A percentile compares a stretch with the other conserved stretches of the same genome.
phyloP scores from a whole-genome alignment of 1,140 invertebrate genomes.

The Druon quercuslanigerum region DNA sequence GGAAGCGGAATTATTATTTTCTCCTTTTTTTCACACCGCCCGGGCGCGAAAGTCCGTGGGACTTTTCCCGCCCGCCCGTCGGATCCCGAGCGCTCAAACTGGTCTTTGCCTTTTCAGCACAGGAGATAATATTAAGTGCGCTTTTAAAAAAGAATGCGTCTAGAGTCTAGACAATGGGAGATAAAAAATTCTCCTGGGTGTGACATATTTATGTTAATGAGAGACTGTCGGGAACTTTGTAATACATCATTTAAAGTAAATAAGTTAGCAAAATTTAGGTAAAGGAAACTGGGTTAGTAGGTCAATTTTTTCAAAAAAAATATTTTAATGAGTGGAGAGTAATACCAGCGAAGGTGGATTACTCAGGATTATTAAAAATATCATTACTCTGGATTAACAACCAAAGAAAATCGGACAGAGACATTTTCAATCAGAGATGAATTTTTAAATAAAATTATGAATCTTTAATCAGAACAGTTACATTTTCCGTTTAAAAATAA shows the following conservation, averaged over 20 bases:
- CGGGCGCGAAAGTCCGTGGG: neutral
- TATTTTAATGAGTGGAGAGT: no score
- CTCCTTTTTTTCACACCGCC: neutral
- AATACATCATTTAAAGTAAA: no score
- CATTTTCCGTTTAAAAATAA: no score
- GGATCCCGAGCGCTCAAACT: neutral
- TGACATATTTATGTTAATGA: neutral
- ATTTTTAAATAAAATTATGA: no score
- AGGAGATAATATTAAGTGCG: neutral
- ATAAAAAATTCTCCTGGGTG: neutral
- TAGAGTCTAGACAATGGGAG: conserved; percentile 13
- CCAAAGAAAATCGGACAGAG: no score
- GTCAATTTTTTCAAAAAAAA: neutral
- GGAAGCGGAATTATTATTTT: conserved; percentile 23
- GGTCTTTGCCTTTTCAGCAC: neutral
- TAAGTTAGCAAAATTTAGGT: neutral
- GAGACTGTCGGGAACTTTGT: no score
- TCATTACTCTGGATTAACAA: no score
- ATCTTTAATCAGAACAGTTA: no score
- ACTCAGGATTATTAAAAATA: no score
- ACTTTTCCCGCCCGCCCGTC: neutral
- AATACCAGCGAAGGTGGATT: no score
- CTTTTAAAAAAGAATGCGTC: neutral
- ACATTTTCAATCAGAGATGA: no score
- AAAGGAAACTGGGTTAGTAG: neutral